Evolutionary conservation across 2,888 invertebrate species (phyloP).

Genomic region (Apeira syringaria): DNA sequence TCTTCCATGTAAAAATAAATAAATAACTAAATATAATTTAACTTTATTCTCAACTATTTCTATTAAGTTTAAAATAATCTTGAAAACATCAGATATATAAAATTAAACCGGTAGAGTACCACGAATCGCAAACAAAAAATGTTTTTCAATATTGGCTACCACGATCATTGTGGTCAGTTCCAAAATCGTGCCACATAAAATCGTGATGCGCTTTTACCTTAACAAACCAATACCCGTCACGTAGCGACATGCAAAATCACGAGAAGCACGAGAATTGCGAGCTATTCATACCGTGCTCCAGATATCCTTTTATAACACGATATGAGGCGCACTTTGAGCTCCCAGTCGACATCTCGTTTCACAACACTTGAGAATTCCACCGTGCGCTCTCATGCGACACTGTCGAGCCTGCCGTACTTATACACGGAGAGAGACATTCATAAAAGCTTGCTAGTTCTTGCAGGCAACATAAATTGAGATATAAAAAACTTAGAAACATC

Average conservation of each 20-base stretch:
- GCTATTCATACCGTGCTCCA: slow-evolving; percentile 28
- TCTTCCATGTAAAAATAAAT: too few relatives aligned
- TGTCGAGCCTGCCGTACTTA: neutral
- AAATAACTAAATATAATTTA: too few relatives aligned
- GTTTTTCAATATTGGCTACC: neutral
- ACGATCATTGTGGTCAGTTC: neutral
- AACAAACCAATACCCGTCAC: slow-evolving; percentile 1
- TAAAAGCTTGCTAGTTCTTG: slow-evolving; percentile 16
- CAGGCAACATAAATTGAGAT: too few relatives aligned
- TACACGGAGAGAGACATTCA: slow-evolving; percentile 9
- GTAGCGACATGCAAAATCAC: slow-evolving; percentile 7
- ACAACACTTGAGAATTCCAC: slow-evolving; percentile 1
- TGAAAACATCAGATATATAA: too few relatives aligned
- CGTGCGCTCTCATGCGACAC: slow-evolving; percentile 9
- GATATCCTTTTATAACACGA: slow-evolving; percentile 25
- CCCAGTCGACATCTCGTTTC: slow-evolving; percentile 1
- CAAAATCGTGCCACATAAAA: neutral
- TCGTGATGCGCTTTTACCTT: neutral
- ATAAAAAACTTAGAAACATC: slow-evolving; percentile 21
- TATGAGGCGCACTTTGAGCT: slow-evolving; percentile 7
- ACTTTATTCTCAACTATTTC: too few relatives aligned
- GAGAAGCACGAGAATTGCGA: neutral
- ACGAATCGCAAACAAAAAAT: too few relatives aligned
- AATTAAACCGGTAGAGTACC: too few relatives aligned
- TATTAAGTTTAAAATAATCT: too few relatives aligned